These are phyloP conservation scores for Tichodroma muraria DNA, from an alignment of 2,113 vertebrate genomes.

Conservation along the genomic window DNA sequence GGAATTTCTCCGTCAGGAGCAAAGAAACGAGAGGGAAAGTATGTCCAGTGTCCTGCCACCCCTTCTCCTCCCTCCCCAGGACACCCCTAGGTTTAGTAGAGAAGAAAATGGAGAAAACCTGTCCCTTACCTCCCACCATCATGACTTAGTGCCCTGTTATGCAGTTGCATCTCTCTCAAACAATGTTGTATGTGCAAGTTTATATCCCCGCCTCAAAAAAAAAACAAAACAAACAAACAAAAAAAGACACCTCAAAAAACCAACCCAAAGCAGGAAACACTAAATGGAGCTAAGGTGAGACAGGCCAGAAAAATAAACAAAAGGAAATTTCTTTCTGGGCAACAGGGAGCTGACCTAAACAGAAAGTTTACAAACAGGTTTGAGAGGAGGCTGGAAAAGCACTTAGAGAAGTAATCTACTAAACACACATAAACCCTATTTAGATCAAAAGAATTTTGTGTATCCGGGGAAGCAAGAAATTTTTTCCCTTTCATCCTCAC, in stretches of 20 bases:
- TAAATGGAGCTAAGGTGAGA: not conserved
- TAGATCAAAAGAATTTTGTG: not conserved
- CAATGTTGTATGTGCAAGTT: not conserved
- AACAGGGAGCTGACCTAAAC: not conserved
- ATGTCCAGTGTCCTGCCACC: not conserved
- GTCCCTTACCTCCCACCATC: not conserved
- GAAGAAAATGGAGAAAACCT: not conserved
- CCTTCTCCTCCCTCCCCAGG: not conserved
- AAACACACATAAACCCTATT: not conserved
- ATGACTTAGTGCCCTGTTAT: not conserved
- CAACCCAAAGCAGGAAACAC: not conserved
- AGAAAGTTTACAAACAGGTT: not conserved
- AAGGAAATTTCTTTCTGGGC: not conserved
- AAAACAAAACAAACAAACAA: too few relatives aligned
- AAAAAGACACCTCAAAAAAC: too few relatives aligned
- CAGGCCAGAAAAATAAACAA: not conserved
- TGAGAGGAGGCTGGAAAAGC: not conserved
- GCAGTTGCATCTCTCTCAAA: not conserved
- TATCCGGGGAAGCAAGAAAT: not conserved
- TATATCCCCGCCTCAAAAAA: not conserved
- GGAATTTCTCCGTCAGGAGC: constrained; percentile 56
- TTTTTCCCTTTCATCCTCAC: not conserved
- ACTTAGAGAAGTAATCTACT: not conserved
- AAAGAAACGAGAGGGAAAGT: constrained; percentile 64
- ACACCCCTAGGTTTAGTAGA: not conserved